A percentile compares a stretch with the other conserved stretches of the same genome.
phyloP scores from a whole-genome alignment of 1,140 invertebrate species.

The Lasioglossum albipes region DNA sequence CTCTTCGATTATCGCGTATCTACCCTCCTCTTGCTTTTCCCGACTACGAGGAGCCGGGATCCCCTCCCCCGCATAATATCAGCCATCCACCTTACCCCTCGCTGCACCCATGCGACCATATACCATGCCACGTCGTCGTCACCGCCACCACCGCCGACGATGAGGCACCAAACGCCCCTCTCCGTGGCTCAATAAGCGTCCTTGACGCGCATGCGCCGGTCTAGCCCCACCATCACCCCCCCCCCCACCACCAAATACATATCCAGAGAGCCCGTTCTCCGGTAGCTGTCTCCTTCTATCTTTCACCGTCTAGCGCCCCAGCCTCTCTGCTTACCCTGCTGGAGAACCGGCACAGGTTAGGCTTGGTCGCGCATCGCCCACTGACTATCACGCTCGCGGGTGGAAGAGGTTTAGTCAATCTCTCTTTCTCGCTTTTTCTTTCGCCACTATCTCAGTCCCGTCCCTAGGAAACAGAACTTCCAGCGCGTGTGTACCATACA shows the following conservation, averaged over 20 bases:
- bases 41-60: constrained; percentile 42
- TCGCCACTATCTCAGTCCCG: constrained; percentile 23
- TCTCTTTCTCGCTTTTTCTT: constrained; percentile 28
- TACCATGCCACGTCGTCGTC: constrained; percentile 54
- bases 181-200: constrained; percentile 66
- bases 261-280: not conserved
- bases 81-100: constrained; percentile 28
- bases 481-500: constrained; percentile 53
- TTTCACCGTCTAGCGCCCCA: constrained; percentile 46
- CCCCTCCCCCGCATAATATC: constrained; percentile 37
- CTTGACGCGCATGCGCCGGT: constrained; percentile 63
- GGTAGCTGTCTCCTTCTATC: constrained; percentile 34
- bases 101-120: constrained; percentile 42
- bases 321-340: constrained; percentile 53
- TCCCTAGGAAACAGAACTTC: constrained; percentile 52
- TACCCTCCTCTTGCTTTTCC: constrained; percentile 31
- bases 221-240: constrained; percentile 27
- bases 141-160: constrained; percentile 48
- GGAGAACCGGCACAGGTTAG: constrained; percentile 74
- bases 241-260: too few species aligned
- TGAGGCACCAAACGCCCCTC: constrained; percentile 63
- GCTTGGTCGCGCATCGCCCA: constrained; percentile 72
- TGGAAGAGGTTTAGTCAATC: constrained; percentile 52
- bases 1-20: not conserved
- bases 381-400: constrained; percentile 70